Percentiles rank a stretch among this genome's conserved stretches.
phyloP scores from a whole-genome alignment of 2,113 vertebrate genomes.

The Oxyura jamaicensis region DNA sequence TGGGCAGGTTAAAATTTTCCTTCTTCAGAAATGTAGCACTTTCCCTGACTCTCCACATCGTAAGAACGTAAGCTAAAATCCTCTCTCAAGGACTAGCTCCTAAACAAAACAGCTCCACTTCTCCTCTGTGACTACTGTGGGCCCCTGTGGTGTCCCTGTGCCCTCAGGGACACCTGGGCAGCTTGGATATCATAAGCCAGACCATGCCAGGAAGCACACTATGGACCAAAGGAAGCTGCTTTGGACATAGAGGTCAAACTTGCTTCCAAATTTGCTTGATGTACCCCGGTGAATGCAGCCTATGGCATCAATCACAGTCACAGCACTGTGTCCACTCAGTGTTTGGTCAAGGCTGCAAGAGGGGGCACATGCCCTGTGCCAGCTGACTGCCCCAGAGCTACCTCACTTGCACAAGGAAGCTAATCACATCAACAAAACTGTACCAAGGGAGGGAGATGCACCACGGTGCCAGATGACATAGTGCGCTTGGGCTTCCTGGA shows the following conservation, averaged over 20 bases:
- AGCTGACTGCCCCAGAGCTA: background rate
- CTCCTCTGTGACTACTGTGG: background rate
- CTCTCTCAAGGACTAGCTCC: background rate
- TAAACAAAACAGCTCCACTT: background rate
- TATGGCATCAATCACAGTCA: background rate
- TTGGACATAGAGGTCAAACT: background rate
- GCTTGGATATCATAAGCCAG: background rate
- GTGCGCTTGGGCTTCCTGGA: background rate
- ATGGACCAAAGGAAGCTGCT: background rate
- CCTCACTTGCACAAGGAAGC: background rate
- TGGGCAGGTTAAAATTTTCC: background rate
- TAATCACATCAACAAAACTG: background rate
- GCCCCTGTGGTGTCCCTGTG: accelerated
- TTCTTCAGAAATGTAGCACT: background rate
- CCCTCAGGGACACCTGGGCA: background rate
- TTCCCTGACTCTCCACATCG: background rate
- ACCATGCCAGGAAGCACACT: accelerated
- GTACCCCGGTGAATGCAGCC: background rate
- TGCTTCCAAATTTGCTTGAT: background rate
- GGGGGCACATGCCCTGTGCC: background rate
- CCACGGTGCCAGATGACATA: background rate
- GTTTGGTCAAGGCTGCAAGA: background rate
- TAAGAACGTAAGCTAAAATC: background rate
- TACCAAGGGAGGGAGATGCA: background rate
- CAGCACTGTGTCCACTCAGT: background rate